Base-by-base conservation (phyloP, 2,888 invertebrate species). In the Gerris lacustris region DNA sequence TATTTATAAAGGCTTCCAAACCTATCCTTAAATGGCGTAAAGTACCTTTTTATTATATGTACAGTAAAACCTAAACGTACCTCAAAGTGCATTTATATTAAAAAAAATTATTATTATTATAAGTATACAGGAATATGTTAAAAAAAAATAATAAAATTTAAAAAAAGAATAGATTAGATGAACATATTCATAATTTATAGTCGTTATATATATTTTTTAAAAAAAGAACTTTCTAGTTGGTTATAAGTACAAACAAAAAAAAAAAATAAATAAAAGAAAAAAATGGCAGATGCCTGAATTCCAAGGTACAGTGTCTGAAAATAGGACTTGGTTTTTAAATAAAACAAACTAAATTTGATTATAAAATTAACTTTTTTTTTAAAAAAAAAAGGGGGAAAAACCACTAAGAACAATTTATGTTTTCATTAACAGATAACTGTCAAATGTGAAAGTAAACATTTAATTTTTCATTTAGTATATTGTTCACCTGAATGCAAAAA, bases 81-180 rank as follows among this genome's bases (percentile, higher is more conserved):
- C 71, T 73, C 64, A 67, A 74, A 74, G 74, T 74, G 74, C 74
- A 74, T 74, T 74, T 74, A 74, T 73, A 69, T 74, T 11, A 55
- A 9, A 55, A 55, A 55, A 55, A 11, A 55, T n/a, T n/a, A 55
- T 11, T 55, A 15, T 55, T 55, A 15, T 11, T 11, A 55, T 11
- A 55, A 55, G 15, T 11, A 55, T 55, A 55, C 55, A 55, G 55
- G 55, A 55, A 55, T 55, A 55, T 55, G 55, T 55, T 55, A 55
- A 55, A 55, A 11, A 2, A 55, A 55, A 11, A 55, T 55, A 55
- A 15, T 55, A 11, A 31, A 31, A 31, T 31, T 31, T 11, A 55
- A 11, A 55, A 55, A 9, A 55, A 15, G 55, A 55, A 55, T 55
- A 55, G 9, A 15, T 2, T 55, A 55, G 15, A 55, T 55, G 55